Conservation (phyloP, 2,113 vertebrate species). For the Mystacornis crossleyi region DNA sequence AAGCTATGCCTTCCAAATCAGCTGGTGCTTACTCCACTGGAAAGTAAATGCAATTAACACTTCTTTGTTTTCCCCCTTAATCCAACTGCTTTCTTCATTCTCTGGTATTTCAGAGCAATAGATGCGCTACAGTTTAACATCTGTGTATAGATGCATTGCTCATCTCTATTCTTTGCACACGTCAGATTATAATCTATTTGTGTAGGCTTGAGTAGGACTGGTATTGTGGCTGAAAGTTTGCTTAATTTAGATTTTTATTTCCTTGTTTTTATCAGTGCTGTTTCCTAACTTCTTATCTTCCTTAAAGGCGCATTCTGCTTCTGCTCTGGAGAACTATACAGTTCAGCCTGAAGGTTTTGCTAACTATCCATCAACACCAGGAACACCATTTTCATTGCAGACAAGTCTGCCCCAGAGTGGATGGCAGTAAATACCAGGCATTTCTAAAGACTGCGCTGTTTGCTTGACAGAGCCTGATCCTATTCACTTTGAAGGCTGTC, state of each 20-base stretch:
- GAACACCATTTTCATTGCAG: slow-evolving; percentile 89
- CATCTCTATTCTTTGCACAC: neutral
- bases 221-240: neutral
- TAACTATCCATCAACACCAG: slow-evolving; percentile 85
- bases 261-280: neutral
- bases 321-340: slow-evolving; percentile 87
- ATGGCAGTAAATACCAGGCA: slow-evolving; percentile 86
- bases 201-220: neutral
- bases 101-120: neutral
- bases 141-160: neutral
- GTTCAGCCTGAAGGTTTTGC: slow-evolving; percentile 89
- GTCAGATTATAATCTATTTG: neutral
- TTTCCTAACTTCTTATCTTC: slow-evolving; percentile 35
- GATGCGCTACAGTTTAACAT: neutral
- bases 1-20: neutral
- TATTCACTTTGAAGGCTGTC: neutral
- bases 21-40: neutral
- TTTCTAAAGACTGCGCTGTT: slow-evolving; percentile 41
- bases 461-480: slow-evolving; percentile 26
- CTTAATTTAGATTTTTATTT: neutral
- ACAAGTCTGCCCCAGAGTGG: slow-evolving; percentile 91
- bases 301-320: slow-evolving; percentile 85
- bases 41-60: neutral
- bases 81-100: neutral
- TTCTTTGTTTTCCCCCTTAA: neutral